Evolutionary conservation across 1,140 invertebrate genomes (phyloP).

Genomic region (Dreissena polymorpha): DNA sequence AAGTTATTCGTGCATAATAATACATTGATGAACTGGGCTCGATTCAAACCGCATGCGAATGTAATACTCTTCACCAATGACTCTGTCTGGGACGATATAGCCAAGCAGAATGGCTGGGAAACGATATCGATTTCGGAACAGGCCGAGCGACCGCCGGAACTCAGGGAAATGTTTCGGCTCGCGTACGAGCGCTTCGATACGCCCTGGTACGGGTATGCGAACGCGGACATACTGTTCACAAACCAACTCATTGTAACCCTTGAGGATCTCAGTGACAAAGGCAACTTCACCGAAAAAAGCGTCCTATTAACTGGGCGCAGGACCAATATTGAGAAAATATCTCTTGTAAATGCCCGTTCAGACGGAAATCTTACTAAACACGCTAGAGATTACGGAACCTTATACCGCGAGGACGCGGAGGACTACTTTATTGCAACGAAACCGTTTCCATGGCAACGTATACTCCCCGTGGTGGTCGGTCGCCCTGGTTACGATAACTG

Average conservation of each 20-base stretch:
- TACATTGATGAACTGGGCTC: slow-evolving; percentile 49
- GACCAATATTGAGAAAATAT: slow-evolving; percentile 51
- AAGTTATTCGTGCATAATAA: slow-evolving; percentile 55
- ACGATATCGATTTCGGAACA: background rate
- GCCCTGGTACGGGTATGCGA: slow-evolving; percentile 52
- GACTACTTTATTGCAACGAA: slow-evolving; percentile 60
- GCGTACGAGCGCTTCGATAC: slow-evolving; percentile 41
- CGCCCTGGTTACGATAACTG: slow-evolving; percentile 63
- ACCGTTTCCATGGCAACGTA: slow-evolving; percentile 57
- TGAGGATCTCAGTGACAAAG: slow-evolving; percentile 9
- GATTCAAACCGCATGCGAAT: slow-evolving; percentile 36
- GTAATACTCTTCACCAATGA: slow-evolving; percentile 51
- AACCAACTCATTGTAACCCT: slow-evolving; percentile 41
- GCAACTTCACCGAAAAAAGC: slow-evolving; percentile 8
- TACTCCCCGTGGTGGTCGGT: slow-evolving; percentile 57
- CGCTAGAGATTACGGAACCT: slow-evolving; percentile 20
- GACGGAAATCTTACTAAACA: background rate
- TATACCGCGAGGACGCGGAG: slow-evolving; percentile 54
- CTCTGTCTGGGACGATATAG: background rate
- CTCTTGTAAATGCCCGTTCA: slow-evolving; percentile 13
- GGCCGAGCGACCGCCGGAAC: slow-evolving; percentile 28
- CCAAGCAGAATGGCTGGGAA: slow-evolving; percentile 40
- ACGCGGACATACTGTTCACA: slow-evolving; percentile 55
- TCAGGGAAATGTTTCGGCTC: slow-evolving; percentile 48
- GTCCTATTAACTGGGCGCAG: slow-evolving; percentile 45